These are phyloP conservation scores for Stegostoma tigrinum DNA, from an alignment of 2,113 vertebrate genomes.

Conservation along the genomic window DNA sequence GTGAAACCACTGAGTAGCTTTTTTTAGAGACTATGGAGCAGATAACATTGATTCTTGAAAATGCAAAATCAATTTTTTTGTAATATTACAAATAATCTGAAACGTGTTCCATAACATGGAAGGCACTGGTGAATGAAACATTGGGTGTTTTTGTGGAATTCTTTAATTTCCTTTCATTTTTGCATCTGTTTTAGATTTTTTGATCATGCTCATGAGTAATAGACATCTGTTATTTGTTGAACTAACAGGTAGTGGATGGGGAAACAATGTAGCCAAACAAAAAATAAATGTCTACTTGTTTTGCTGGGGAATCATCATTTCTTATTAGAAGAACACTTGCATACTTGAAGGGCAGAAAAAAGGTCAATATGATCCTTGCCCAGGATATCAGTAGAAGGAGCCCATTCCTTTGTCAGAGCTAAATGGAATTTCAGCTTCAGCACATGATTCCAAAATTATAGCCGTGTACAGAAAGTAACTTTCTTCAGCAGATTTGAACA, in stretches of 20 bases:
- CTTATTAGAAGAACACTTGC: background rate
- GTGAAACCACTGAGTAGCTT: background rate
- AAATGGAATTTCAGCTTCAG: background rate
- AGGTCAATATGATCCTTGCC: background rate
- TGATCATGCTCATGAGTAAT: background rate
- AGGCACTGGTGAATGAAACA: background rate
- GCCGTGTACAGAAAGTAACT: background rate
- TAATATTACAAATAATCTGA: background rate
- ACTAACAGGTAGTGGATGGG: background rate
- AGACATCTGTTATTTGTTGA: background rate
- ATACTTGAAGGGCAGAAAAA: background rate
- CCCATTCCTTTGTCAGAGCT: no score
- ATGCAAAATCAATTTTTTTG: background rate
- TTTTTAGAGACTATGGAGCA: background rate
- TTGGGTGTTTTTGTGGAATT: no score
- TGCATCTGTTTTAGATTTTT: no score
- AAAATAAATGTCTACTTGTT: no score
- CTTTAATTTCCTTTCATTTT: background rate
- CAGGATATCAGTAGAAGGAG: background rate
- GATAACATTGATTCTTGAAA: background rate
- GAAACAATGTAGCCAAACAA: background rate
- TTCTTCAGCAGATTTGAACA: background rate
- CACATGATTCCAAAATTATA: background rate
- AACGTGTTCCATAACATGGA: background rate
- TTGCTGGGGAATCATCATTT: background rate